These are phyloP conservation scores for Crocallis elinguaria DNA, from an alignment of 2,888 invertebrate species.

Conservation along the genomic window DNA sequence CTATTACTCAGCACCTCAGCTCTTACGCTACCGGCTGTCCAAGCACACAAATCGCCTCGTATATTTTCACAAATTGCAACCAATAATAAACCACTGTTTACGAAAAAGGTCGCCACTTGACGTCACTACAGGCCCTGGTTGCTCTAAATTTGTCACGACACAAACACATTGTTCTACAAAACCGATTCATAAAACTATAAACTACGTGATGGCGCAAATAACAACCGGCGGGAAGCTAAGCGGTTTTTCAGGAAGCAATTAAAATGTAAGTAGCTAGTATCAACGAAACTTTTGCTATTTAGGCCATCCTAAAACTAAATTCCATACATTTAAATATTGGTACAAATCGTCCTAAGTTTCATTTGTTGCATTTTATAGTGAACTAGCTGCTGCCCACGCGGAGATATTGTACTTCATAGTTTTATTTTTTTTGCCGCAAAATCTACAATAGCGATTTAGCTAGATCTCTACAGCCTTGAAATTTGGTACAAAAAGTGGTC, in stretches of 20 bases:
- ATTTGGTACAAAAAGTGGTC: no score
- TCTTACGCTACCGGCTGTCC: conserved; percentile 21
- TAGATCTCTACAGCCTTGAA: no score
- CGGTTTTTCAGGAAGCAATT: neutral
- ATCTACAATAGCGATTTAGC: no score
- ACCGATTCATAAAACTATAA: conserved; percentile 33
- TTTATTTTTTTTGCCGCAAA: no score
- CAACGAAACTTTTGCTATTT: no score
- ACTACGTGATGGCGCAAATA: conserved; percentile 12
- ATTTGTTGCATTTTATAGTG: no score
- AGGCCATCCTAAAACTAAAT: no score
- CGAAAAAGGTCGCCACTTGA: conserved; percentile 39
- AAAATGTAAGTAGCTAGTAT: no score
- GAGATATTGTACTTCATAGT: no score
- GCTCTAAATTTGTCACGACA: conserved; percentile 48
- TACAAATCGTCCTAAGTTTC: no score
- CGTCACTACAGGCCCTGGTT: conserved; percentile 41
- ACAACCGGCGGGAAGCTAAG: conserved; percentile 1
- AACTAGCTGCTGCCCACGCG: no score
- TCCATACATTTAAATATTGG: no score
- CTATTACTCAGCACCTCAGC: conserved; percentile 5
- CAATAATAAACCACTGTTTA: conserved; percentile 35
- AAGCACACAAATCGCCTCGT: conserved; percentile 27
- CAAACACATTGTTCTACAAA: conserved; percentile 41
- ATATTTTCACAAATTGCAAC: conserved; percentile 38